These are phyloP conservation scores for Heteromyza rotundicornis DNA, from an alignment of 2,888 invertebrate species.

Conservation along the genomic window DNA sequence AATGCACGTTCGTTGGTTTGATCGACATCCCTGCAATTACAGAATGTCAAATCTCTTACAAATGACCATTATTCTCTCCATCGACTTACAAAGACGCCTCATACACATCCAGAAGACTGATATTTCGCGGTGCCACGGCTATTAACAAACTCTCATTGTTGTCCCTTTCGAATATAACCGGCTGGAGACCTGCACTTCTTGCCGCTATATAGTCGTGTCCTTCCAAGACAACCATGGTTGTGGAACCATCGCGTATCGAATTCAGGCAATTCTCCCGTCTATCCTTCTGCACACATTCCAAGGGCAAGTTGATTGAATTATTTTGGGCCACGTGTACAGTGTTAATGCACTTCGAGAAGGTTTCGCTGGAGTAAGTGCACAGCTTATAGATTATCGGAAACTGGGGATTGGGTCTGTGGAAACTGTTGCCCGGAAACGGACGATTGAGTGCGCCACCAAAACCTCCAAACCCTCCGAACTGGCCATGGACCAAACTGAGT, in stretches of 20 bases:
- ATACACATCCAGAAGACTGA: conserved; percentile 27
- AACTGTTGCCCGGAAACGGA: not conserved
- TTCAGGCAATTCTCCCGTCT: conserved; percentile 24
- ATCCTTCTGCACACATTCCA: conserved; percentile 27
- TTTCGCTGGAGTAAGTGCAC: conserved; percentile 25
- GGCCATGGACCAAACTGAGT: not conserved
- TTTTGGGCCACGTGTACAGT: conserved; percentile 20
- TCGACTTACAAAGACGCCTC: conserved; percentile 30
- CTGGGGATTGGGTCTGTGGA: not conserved
- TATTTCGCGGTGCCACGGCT: conserved; percentile 33
- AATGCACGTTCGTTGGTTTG: conserved; percentile 29
- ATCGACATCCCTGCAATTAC: conserved; percentile 27
- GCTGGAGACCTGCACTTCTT: conserved; percentile 23
- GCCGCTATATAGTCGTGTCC: conserved; percentile 31
- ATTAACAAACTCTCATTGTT: conserved; percentile 28
- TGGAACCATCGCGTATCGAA: conserved; percentile 14
- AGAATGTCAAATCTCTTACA: not conserved
- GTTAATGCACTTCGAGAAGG: conserved; percentile 29
- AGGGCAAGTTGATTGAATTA: conserved; percentile 24
- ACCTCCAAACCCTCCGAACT: not conserved
- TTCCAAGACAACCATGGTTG: conserved; percentile 25
- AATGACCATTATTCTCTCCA: not conserved
- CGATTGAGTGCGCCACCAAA: no score
- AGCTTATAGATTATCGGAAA: conserved; percentile 8
- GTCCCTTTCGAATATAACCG: conserved; percentile 32